Percentiles rank a stretch among this genome's conserved stretches.
These are phyloP conservation scores for Drosophila serrata DNA, from an alignment of 1,140 invertebrate genomes.

Conservation along the genomic window DNA sequence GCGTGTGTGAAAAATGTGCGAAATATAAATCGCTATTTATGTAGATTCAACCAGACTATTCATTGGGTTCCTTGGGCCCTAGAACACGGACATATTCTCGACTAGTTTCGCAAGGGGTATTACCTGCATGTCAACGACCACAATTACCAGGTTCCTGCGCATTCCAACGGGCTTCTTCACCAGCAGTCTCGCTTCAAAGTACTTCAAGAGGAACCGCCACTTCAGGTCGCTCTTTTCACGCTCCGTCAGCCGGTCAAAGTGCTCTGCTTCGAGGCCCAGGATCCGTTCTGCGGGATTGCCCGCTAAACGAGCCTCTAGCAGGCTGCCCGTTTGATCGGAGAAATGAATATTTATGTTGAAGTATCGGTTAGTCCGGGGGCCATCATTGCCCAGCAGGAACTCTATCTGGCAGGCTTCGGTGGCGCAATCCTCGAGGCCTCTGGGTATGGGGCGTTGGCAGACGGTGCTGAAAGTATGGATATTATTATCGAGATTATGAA, in stretches of 20 bases:
- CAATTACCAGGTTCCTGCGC: slow-evolving; percentile 46
- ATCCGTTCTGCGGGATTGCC: slow-evolving; percentile 85
- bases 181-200: slow-evolving; percentile 85
- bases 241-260: slow-evolving; percentile 43
- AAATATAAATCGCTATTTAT: slow-evolving; percentile 59
- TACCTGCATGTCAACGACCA: slow-evolving; percentile 66
- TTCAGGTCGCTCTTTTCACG: slow-evolving; percentile 85
- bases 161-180: slow-evolving; percentile 73
- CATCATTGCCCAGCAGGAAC: slow-evolving; percentile 75
- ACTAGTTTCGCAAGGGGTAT: slow-evolving; percentile 46
- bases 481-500: not conserved
- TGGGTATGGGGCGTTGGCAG: slow-evolving; percentile 49
- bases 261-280: slow-evolving; percentile 44
- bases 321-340: slow-evolving; percentile 87
- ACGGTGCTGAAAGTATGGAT: slow-evolving; percentile 38
- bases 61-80: not conserved
- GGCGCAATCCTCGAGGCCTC: slow-evolving; percentile 44
- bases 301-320: slow-evolving; percentile 85
- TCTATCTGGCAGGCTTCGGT: slow-evolving; percentile 61
- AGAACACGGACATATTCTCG: slow-evolving; percentile 60
- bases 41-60: slow-evolving; percentile 15
- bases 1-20: slow-evolving; percentile 37
- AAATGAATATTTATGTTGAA: slow-evolving; percentile 86
- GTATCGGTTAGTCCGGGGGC: slow-evolving; percentile 70
- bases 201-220: slow-evolving; percentile 86